Evolutionary conservation across 2,888 invertebrate species (phyloP), one percentile per base, ranked within the genome.

Genomic region (Sesia apiformis): DNA sequence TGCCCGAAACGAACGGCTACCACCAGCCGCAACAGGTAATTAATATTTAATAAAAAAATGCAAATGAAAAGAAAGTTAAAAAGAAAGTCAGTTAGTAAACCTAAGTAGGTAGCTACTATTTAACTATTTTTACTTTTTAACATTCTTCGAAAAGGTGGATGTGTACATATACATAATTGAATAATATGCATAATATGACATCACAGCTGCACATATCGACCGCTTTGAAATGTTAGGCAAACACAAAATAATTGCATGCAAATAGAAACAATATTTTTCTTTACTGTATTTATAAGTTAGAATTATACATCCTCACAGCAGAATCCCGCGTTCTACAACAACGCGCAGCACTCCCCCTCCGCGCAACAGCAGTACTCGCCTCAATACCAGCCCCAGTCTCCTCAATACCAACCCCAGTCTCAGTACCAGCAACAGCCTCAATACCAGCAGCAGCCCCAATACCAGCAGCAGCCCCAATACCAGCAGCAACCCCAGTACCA

Each of bases 1-100:
- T 93, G 76, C 93, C 93, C 63, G 92, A 93, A 78, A 92, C 93
- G 63, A 91, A 91, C 82, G 91, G 91, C 56, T 86, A 91, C 66
- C 91, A 92, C 64, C 90, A 92, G 70, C 63, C 58, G 38, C 91
- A 91, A 76, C 93, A 93, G 92, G 93, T 94, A 90, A 74, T 53
- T 58, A 6, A 53, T 46, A 46, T 8, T 46, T 8, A 6, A 46
- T 46, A 8, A 8, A 8, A 46, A 46, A 46, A 1, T 46, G 3
- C 46, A 7, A 42, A 42, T 42, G 42, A 3, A 46, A 46, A 46
- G 46, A 23, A 46, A 46, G 46, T 46, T 46, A 46, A 46, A 23
- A 46, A 23, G 23, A 46, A 46, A 8, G 6, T 46, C 46, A 46
- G 8, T 23, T 23, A 23, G 23, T 23, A 23, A 23, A 23, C 38